Base-by-base conservation (phyloP, 2,888 invertebrate species). In the Epistrophe eligans region DNA sequence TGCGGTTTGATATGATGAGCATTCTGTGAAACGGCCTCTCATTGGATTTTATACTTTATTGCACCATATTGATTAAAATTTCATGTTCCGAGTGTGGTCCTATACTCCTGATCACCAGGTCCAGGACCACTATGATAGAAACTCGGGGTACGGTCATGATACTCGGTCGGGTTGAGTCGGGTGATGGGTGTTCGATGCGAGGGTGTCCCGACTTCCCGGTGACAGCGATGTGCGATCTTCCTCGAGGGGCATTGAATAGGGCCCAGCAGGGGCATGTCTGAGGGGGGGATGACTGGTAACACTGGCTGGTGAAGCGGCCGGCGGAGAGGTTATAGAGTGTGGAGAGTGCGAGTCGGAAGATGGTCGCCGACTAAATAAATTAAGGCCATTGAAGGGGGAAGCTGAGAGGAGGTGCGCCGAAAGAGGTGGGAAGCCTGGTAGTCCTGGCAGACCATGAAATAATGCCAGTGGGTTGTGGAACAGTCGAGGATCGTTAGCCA, bases 391-490 rank as follows among this genome's bases (percentile, higher is more conserved):
- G 89, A 94, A 92, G 32, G 93, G 93, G 73, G 89, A 85, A 11
- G 89, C 89, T 77, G 90, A 90, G 79, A 92, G 90, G 82, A 93
- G 90, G 71, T 93, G 91, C 17, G 93, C 93, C 40, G 93, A 92
- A 24, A 94, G 90, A 57, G 93, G 93, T 7, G 95, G 94, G 90
- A 95, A 95, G 1, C 93, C 93, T n/a, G 93, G 92, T 84, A 94
- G 91, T 66, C 94, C 94, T 19, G 94, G 93, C 73, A 95, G 93
- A 0, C 95, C 94, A 24, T 95, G 95, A 79, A 95, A 93, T 5
- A 95, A 91, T 13, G 87, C 87, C 64, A 95, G 91, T 7, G 95
- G 95, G 89, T 94, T 94, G 4, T 94, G 94, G 45, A 94, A 94
- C 60, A 92, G 89, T 6, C 91, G 90, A 0, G 91, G 91, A 90